Percentiles rank a stretch among this genome's conserved stretches.
These are phyloP conservation scores for Epinephelus awoara DNA, from an alignment of 2,797 vertebrate species.

Conservation along the genomic window DNA sequence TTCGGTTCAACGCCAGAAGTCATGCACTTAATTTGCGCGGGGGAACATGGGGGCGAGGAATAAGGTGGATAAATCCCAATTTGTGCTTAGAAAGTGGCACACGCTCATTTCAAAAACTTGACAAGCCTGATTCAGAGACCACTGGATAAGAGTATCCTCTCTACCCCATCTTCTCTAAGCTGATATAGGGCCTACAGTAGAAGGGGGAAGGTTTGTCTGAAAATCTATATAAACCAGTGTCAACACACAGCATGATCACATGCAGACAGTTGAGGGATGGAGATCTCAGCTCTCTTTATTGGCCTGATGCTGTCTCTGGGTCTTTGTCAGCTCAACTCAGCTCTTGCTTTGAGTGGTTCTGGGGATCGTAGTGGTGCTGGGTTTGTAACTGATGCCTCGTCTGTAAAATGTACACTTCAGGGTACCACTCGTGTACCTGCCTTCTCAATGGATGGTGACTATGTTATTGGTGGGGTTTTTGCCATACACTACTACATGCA, in stretches of 20 bases:
- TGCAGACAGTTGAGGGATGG: slow-evolving; percentile 30
- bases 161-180: background rate
- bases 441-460: slow-evolving; percentile 73
- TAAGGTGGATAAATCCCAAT: too few relatives aligned
- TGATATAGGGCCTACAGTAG: background rate
- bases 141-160: background rate
- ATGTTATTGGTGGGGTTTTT: slow-evolving; percentile 75
- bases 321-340: slow-evolving; percentile 36
- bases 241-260: background rate
- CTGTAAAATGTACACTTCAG: slow-evolving; percentile 58
- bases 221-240: slow-evolving; percentile 51
- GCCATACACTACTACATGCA: slow-evolving; percentile 66
- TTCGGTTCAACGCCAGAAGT: too few relatives aligned
- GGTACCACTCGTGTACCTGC: slow-evolving; percentile 43
- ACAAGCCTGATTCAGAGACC: background rate
- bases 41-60: too few relatives aligned
- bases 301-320: slow-evolving; percentile 31
- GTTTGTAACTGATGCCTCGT: background rate
- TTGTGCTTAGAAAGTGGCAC: too few relatives aligned
- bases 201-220: background rate
- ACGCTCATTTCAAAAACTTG: too few relatives aligned
- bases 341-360: slow-evolving; percentile 8
- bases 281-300: slow-evolving; percentile 24
- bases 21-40: too few relatives aligned
- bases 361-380: background rate